Percentiles rank a stretch among this genome's conserved stretches.
Evolutionary conservation across 2,888 invertebrate genomes (phyloP).

Genomic region (Papilio protenor): DNA sequence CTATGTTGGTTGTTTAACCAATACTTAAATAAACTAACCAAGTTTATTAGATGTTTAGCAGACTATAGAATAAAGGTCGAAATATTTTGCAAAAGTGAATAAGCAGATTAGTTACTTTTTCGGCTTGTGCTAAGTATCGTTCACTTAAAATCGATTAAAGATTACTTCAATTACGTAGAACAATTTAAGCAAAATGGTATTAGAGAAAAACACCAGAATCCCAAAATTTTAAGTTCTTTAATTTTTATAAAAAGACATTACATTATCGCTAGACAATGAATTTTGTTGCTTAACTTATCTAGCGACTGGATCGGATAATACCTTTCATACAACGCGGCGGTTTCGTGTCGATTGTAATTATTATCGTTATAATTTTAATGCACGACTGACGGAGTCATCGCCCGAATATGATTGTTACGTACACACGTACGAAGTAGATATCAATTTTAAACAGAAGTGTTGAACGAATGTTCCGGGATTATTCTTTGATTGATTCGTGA

Average conservation of each 20-base stretch:
- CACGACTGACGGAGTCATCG: slow-evolving; percentile 25
- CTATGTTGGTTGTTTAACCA: slow-evolving; percentile 20
- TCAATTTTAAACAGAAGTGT: slow-evolving; percentile 38
- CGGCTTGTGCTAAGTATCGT: not conserved
- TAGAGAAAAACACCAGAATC: not conserved
- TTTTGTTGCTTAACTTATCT: not conserved
- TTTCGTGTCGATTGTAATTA: slow-evolving; percentile 43
- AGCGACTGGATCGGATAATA: slow-evolving; percentile 13
- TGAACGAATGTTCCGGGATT: slow-evolving; percentile 24
- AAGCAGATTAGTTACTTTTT: not conserved
- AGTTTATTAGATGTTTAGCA: slow-evolving; percentile 34
- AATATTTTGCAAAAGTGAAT: not conserved
- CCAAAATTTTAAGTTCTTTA: not conserved
- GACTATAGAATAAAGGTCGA: not conserved
- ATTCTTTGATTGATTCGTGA: slow-evolving; percentile 40
- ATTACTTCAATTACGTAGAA: not conserved
- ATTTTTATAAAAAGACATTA: not conserved
- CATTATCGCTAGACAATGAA: slow-evolving; percentile 6
- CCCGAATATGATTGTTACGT: slow-evolving; percentile 14
- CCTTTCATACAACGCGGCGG: slow-evolving; percentile 19
- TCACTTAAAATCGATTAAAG: not conserved
- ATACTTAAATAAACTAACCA: slow-evolving; percentile 22
- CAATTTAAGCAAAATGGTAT: not conserved
- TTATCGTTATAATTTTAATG: slow-evolving; percentile 42
- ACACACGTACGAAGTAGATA: slow-evolving; percentile 10